Percentiles rank a stretch among this genome's conserved stretches.
These are phyloP conservation scores for Aleiodes testaceus DNA, from an alignment of 2,888 invertebrate genomes.

Conservation along the genomic window DNA sequence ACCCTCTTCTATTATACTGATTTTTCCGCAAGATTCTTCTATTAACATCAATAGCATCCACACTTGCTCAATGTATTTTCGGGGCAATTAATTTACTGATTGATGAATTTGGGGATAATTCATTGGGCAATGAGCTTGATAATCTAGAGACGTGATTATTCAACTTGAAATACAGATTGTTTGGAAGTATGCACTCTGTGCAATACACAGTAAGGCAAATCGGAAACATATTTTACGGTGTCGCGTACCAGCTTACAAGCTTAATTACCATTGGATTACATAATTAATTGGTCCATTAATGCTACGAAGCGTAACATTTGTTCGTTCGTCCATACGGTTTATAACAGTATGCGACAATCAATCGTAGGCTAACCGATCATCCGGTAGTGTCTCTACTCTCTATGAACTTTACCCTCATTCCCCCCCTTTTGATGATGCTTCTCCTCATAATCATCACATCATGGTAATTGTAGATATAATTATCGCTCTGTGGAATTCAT, in stretches of 20 bases:
- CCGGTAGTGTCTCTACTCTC: constrained; percentile 29
- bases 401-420: constrained; percentile 8
- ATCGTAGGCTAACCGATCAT: constrained; percentile 36
- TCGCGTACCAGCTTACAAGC: constrained; percentile 63
- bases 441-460: constrained; percentile 35
- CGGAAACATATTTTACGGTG: constrained; percentile 59
- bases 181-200: constrained; percentile 15
- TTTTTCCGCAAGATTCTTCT: constrained; percentile 11
- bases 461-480: constrained; percentile 33
- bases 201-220: constrained; percentile 49
- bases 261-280: constrained; percentile 70
- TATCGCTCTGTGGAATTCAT: constrained; percentile 3
- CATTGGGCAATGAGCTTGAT: constrained; percentile 11
- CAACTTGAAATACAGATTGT: constrained; percentile 33
- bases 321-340: constrained; percentile 48
- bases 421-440: constrained; percentile 14
- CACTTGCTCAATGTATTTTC: not conserved
- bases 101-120: constrained; percentile 5
- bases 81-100: constrained; percentile 4
- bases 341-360: constrained; percentile 33
- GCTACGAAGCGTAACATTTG: constrained; percentile 69
- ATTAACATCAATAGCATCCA: constrained; percentile 22
- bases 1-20: constrained; percentile 3
- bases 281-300: constrained; percentile 71
- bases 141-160: constrained; percentile 40